Evolutionary conservation across 2,888 invertebrate genomes (phyloP).

Genomic region (Barypeithes pellucidus): DNA sequence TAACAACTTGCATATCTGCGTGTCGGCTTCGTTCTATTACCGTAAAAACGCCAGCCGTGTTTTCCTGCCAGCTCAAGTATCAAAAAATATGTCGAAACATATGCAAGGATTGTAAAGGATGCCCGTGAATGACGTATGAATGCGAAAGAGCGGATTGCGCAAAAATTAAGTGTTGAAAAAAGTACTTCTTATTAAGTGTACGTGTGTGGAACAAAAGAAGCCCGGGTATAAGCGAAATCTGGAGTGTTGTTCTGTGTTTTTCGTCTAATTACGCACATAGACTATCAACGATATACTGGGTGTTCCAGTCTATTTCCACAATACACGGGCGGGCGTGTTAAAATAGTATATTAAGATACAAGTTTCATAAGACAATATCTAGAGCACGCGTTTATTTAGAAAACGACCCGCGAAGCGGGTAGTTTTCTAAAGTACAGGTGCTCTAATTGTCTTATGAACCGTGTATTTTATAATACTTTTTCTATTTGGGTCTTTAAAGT

Average conservation of each 20-base stretch:
- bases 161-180: slow-evolving; percentile 13
- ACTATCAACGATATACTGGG: too few relatives aligned
- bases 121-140: neutral
- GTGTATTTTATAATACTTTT: too few relatives aligned
- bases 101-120: neutral
- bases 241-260: slow-evolving; percentile 33
- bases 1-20: neutral
- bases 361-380: too few relatives aligned
- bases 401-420: too few relatives aligned
- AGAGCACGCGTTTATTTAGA: too few relatives aligned
- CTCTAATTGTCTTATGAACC: too few relatives aligned
- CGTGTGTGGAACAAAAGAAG: slow-evolving; percentile 8
- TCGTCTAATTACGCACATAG: slow-evolving; percentile 25
- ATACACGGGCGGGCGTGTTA: too few relatives aligned
- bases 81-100: slow-evolving; percentile 1
- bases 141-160: neutral
- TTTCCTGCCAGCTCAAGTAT: neutral
- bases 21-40: neutral
- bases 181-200: slow-evolving; percentile 7
- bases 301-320: too few relatives aligned
- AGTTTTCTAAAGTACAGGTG: too few relatives aligned
- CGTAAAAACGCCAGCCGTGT: slow-evolving; percentile 6
- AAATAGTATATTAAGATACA: too few relatives aligned
- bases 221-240: slow-evolving; percentile 21
- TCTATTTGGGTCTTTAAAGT: too few relatives aligned